A percentile compares a stretch with the other conserved stretches of the same genome.
Evolutionary conservation across 2,888 invertebrate species (phyloP).

Genomic region (Augochlorella aurata): DNA sequence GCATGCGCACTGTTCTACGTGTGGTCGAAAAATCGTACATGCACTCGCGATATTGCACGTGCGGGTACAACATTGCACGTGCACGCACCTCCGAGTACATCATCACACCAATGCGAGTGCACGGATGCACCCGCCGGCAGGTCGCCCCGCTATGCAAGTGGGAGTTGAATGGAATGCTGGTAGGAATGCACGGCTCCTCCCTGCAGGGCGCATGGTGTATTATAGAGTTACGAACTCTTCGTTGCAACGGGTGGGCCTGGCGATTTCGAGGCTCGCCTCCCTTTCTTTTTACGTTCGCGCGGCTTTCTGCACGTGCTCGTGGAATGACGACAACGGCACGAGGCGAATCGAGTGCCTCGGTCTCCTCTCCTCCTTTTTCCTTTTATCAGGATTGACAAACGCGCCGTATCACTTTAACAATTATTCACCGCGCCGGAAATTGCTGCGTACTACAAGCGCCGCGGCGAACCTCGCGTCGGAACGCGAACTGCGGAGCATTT

Average conservation of each 20-base stretch:
- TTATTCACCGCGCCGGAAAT: neutral
- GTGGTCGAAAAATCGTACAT: slow-evolving; percentile 38
- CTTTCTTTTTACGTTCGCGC: slow-evolving; percentile 51
- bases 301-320: slow-evolving; percentile 58
- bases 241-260: slow-evolving; percentile 64
- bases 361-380: neutral
- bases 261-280: slow-evolving; percentile 59
- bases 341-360: neutral
- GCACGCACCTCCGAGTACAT: slow-evolving; percentile 59
- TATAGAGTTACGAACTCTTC: slow-evolving; percentile 71
- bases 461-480: neutral
- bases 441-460: neutral
- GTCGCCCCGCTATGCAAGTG: slow-evolving; percentile 62
- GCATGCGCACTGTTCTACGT: slow-evolving; percentile 19
- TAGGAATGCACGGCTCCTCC: slow-evolving; percentile 68
- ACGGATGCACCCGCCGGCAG: slow-evolving; percentile 65
- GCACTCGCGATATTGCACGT: slow-evolving; percentile 47
- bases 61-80: slow-evolving; percentile 48
- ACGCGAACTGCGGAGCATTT: neutral
- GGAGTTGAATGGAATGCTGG: slow-evolving; percentile 70
- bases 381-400: slow-evolving; percentile 23
- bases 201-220: slow-evolving; percentile 68
- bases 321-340: slow-evolving; percentile 51
- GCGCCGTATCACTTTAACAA: neutral
- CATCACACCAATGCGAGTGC: slow-evolving; percentile 51